These are phyloP conservation scores for Cerastis rubricosa DNA, from an alignment of 2,888 invertebrate genomes.

Conservation along the genomic window DNA sequence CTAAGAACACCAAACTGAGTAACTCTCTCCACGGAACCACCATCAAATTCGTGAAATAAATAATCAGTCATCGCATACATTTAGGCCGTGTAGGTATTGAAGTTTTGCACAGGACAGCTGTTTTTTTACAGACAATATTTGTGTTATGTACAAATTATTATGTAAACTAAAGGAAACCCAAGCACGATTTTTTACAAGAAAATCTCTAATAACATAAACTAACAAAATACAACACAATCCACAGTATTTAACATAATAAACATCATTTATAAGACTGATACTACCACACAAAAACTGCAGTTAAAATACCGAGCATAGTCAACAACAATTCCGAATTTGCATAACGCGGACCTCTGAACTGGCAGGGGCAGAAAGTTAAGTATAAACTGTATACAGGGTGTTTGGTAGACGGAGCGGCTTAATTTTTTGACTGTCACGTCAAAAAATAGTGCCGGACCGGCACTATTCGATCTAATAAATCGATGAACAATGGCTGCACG, in stretches of 20 bases:
- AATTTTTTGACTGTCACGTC: too few species aligned
- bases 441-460: too few species aligned
- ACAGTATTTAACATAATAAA: slow-evolving; percentile 18
- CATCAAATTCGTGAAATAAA: too few species aligned
- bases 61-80: too few species aligned
- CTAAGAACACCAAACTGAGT: too few species aligned
- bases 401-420: neutral
- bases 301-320: slow-evolving; percentile 43
- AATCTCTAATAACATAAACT: neutral
- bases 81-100: too few species aligned
- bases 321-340: slow-evolving; percentile 55
- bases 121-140: too few species aligned
- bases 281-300: slow-evolving; percentile 40
- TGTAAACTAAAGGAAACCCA: neutral
- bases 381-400: neutral
- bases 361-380: slow-evolving; percentile 54
- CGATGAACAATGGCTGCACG: too few species aligned
- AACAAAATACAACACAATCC: neutral
- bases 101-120: too few species aligned
- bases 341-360: slow-evolving; percentile 56
- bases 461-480: too few species aligned
- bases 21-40: too few species aligned
- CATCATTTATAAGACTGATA: slow-evolving; percentile 11
- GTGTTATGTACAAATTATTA: neutral
- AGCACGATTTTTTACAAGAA: neutral